Percentiles rank a stretch among this genome's conserved stretches.
Evolutionary conservation across 2,113 vertebrate genomes (phyloP).

Genomic region (Scartelaos histophorus): DNA sequence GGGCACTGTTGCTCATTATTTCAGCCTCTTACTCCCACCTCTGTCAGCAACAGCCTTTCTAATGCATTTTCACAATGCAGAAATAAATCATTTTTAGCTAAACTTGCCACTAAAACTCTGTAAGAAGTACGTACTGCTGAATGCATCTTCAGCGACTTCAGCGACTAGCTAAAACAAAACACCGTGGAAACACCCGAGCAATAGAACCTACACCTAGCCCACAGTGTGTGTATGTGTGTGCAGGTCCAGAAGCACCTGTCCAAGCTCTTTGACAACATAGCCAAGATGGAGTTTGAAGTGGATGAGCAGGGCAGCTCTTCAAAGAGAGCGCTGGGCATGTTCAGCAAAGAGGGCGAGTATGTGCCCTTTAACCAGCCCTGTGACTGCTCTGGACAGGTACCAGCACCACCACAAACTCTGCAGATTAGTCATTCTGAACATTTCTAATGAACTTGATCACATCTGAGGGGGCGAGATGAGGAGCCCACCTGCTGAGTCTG

Average conservation of each 20-base stretch:
- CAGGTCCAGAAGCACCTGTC: conserved; percentile 92
- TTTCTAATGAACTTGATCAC: neutral
- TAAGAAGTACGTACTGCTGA: conserved; percentile 35
- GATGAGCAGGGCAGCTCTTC: conserved; percentile 75
- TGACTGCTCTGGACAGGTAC: conserved; percentile 92
- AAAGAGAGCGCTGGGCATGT: conserved; percentile 88
- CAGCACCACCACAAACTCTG: conserved; percentile 10
- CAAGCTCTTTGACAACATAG: conserved; percentile 94
- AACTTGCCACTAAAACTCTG: conserved; percentile 35
- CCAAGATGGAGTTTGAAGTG: conserved; percentile 84
- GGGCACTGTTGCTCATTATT: conserved; percentile 61
- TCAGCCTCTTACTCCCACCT: neutral
- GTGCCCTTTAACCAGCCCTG: conserved; percentile 86
- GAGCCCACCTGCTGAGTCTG: conserved; percentile 14
- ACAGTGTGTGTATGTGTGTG: conserved; percentile 24
- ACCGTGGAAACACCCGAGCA: conserved; percentile 16
- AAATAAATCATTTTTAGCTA: conserved; percentile 53
- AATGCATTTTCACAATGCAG: conserved; percentile 25
- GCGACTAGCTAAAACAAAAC: conserved; percentile 27
- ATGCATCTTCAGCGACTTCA: conserved; percentile 14
- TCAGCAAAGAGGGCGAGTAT: conserved; percentile 92
- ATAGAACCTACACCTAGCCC: neutral
- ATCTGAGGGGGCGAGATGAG: conserved; percentile 3
- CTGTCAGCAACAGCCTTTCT: conserved; percentile 26
- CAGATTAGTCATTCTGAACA: neutral